phyloP scores from a whole-genome alignment of 2,888 invertebrate species.

The Nomada lathburiana region DNA sequence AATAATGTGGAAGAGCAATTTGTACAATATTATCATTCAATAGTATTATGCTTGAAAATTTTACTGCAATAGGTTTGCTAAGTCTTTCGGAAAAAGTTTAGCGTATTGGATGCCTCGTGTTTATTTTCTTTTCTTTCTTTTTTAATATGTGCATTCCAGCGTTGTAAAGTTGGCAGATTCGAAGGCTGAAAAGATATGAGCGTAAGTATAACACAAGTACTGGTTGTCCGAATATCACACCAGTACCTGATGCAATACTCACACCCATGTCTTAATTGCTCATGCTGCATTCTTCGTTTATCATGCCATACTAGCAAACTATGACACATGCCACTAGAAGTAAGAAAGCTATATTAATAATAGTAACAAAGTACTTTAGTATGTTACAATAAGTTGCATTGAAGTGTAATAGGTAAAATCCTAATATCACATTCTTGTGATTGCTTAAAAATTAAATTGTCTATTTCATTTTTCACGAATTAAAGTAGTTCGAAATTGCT shows the following conservation, averaged over 20 bases:
- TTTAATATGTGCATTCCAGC: conserved; percentile 73
- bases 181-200: conserved; percentile 83
- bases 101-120: conserved; percentile 44
- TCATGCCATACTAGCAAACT: conserved; percentile 82
- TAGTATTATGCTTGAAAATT: conserved; percentile 9
- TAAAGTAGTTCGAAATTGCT: not conserved
- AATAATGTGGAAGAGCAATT: conserved; percentile 1
- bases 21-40: conserved; percentile 10
- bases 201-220: conserved; percentile 98
- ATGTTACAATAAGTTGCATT: conserved; percentile 48
- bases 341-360: conserved; percentile 65
- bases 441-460: conserved; percentile 22
- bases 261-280: conserved; percentile 88
- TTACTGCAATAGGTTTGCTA: conserved; percentile 15
- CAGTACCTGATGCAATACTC: conserved; percentile 99
- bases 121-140: conserved; percentile 21
- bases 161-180: conserved; percentile 77
- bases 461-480: conserved; percentile 7
- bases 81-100: conserved; percentile 34
- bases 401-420: not conserved
- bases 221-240: conserved; percentile 88
- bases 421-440: conserved; percentile 9
- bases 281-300: conserved; percentile 84
- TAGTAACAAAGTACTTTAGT: conserved; percentile 43
- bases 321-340: conserved; percentile 83